These are phyloP conservation scores for Nephrotoma flavescens DNA, from an alignment of 2,888 invertebrate genomes.

Conservation along the genomic window DNA sequence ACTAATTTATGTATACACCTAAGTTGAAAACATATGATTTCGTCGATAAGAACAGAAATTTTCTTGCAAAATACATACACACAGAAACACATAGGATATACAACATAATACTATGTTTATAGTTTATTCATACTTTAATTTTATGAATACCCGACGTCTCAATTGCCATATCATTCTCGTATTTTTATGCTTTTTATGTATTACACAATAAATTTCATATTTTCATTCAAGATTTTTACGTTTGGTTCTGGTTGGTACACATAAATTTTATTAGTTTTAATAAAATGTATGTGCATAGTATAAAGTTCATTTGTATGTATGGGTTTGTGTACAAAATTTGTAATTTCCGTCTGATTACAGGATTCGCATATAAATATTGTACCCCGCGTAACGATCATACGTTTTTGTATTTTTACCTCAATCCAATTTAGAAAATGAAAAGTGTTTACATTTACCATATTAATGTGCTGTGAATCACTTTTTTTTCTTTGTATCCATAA, in stretches of 20 bases:
- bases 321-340: not conserved
- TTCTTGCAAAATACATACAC: not conserved
- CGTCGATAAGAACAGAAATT: not conserved
- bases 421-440: not conserved
- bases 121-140: not conserved
- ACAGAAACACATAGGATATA: not conserved
- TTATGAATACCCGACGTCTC: conserved; percentile 1
- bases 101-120: not conserved
- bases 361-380: not conserved
- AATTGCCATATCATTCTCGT: not conserved
- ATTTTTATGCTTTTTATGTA: not conserved
- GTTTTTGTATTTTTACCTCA: not conserved
- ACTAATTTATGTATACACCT: not conserved
- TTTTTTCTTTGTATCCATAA: not conserved
- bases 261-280: conserved; percentile 1
- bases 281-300: not conserved
- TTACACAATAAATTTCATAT: not conserved
- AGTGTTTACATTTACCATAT: not conserved
- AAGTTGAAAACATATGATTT: not conserved
- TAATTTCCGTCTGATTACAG: not conserved
- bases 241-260: not conserved
- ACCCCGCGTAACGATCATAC: not conserved
- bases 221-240: not conserved
- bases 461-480: not conserved
- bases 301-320: not conserved